Conservation (phyloP, 2,113 vertebrate species). For the Phoxinus phoxinus region DNA sequence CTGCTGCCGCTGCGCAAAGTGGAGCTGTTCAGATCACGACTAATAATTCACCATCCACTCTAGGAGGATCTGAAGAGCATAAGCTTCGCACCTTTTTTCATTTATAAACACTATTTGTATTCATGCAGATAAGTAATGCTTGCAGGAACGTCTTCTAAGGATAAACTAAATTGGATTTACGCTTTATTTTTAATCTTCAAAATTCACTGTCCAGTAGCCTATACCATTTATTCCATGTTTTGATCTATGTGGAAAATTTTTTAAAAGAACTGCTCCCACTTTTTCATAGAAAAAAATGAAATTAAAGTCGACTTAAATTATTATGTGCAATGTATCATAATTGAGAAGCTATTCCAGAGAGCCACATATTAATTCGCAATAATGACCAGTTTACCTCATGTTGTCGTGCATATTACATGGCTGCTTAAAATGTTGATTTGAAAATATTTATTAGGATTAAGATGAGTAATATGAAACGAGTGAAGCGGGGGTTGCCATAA, state of each 20-base stretch:
- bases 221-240: not conserved
- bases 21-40: constrained; percentile 54
- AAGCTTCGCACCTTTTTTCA: not conserved
- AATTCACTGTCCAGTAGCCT: not conserved
- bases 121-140: not conserved
- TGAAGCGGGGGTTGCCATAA: no score
- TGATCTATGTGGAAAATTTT: not conserved
- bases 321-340: not conserved
- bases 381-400: not conserved
- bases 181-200: not conserved
- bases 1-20: constrained; percentile 50
- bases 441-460: not conserved
- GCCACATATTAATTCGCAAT: not conserved
- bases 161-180: not conserved
- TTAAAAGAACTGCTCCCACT: not conserved
- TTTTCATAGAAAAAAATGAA: no score
- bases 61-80: constrained; percentile 14
- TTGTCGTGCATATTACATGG: not conserved
- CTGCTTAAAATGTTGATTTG: not conserved
- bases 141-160: not conserved
- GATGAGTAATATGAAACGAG: not conserved
- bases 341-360: not conserved
- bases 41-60: constrained; percentile 46
- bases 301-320: not conserved
- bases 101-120: not conserved